Conservation (phyloP, 2,888 invertebrate genomes). For the Zele albiditarsus region DNA sequence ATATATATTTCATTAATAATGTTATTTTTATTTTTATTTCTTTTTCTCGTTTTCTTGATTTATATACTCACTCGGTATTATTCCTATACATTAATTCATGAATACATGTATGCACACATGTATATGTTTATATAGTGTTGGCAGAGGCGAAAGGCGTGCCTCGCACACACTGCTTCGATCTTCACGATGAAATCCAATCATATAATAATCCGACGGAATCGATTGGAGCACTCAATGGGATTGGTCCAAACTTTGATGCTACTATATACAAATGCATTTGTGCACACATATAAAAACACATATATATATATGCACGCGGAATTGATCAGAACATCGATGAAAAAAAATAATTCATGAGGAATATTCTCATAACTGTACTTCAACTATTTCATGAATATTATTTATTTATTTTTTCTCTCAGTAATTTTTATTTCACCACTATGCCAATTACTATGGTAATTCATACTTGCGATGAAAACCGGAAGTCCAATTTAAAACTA, state of each 20-base stretch:
- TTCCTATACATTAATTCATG: background rate
- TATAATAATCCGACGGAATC: conserved; percentile 70
- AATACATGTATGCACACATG: background rate
- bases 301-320: background rate
- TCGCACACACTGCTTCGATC: conserved; percentile 51
- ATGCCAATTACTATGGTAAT: no score
- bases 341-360: no score
- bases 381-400: no score
- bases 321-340: no score
- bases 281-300: background rate
- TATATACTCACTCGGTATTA: background rate
- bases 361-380: no score
- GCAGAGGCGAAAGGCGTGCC: conserved; percentile 57
- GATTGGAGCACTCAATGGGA: conserved; percentile 54
- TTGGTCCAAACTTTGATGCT: conserved; percentile 16
- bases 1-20: no score
- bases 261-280: background rate
- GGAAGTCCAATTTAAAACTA: no score
- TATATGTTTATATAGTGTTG: background rate
- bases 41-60: background rate
- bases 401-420: no score
- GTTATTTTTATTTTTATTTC: conserved; percentile 15
- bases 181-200: conserved; percentile 69
- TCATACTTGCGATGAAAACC: no score
- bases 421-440: no score